Evolutionary conservation across 1,140 invertebrate species (phyloP).

Genomic region (Stenopsyche tienmushanensis): DNA sequence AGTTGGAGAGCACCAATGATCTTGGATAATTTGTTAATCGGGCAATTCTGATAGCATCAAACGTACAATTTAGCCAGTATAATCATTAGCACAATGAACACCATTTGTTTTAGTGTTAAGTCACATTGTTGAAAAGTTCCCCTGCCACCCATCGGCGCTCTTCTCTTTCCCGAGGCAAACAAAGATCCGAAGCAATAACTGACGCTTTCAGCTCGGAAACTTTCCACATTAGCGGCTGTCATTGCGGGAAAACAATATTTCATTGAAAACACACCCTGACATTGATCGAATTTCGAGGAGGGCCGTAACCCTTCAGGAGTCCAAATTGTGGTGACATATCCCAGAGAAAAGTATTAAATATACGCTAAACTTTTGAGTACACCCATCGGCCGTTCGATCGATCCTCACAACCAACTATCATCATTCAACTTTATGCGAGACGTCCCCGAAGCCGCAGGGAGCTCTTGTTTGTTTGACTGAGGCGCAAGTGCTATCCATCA

Average conservation of each 20-base stretch:
- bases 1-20: no score
- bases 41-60: no score
- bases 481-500: no score
- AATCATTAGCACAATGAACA: neutral
- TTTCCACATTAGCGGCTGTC: constrained; percentile 27
- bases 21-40: no score
- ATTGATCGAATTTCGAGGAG: constrained; percentile 24
- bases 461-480: no score
- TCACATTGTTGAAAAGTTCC: neutral
- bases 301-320: constrained; percentile 23
- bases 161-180: neutral
- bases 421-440: no score
- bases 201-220: constrained; percentile 4
- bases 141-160: neutral
- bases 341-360: neutral
- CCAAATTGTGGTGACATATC: constrained; percentile 18
- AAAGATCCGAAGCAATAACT: constrained; percentile 23
- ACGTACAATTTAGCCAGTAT: neutral
- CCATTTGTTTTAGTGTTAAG: neutral
- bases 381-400: no score
- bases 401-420: no score
- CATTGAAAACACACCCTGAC: constrained; percentile 25
- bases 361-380: no score
- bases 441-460: no score
- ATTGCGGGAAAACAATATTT: constrained; percentile 27